These are phyloP conservation scores for Frankliniella fusca DNA, from an alignment of 2,888 invertebrate species.

Conservation along the genomic window DNA sequence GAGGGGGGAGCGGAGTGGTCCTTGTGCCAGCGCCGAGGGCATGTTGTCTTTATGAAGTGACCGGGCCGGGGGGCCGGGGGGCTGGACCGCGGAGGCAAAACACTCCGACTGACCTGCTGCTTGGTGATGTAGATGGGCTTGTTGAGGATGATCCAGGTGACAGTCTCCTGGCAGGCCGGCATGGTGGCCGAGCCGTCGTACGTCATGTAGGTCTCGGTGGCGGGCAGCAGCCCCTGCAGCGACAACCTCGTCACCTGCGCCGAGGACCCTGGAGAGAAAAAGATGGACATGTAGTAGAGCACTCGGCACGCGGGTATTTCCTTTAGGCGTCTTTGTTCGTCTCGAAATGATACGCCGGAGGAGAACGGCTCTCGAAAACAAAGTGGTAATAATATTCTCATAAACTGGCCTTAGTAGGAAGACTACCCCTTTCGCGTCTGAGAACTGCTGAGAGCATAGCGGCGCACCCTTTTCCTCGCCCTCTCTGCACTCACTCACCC, in stretches of 20 bases:
- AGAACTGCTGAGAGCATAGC: too few species aligned
- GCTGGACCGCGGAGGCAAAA: neutral
- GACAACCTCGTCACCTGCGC: constrained; percentile 80
- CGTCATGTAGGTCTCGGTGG: constrained; percentile 95
- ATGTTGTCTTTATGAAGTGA: neutral
- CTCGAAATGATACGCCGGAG: too few species aligned
- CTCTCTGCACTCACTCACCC: neutral
- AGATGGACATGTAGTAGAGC: too few species aligned
- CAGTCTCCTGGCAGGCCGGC: constrained; percentile 96
- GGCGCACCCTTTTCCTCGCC: too few species aligned
- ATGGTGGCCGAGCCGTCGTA: constrained; percentile 96
- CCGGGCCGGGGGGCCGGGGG: neutral
- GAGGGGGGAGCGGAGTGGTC: neutral
- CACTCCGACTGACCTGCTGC: constrained; percentile 73
- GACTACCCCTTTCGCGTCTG: too few species aligned
- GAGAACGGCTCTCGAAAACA: too few species aligned
- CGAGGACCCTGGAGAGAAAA: constrained; percentile 62
- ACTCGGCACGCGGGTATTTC: too few species aligned
- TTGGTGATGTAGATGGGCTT: constrained; percentile 97
- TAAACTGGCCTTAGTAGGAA: too few species aligned
- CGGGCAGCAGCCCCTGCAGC: constrained; percentile 82
- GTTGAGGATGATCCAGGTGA: constrained; percentile 97
- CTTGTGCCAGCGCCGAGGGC: too few species aligned
- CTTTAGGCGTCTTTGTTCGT: too few species aligned
- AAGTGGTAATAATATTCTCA: too few species aligned